phyloP scores from a whole-genome alignment of 2,888 invertebrate species.

The Monochamus alternatus region DNA sequence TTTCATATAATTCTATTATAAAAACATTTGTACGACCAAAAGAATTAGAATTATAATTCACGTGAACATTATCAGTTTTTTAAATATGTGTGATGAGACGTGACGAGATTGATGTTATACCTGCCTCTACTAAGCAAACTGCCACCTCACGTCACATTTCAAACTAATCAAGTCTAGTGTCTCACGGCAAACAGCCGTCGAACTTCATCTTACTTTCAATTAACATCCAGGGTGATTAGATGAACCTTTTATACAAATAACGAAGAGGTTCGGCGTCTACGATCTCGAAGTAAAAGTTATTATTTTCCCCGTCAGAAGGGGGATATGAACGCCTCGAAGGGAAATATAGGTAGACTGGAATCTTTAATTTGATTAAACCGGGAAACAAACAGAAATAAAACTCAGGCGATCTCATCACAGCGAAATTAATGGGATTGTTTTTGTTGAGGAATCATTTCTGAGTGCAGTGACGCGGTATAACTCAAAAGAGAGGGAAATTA shows the following conservation, averaged over 20 bases:
- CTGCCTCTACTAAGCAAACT: too few relatives aligned
- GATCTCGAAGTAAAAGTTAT: constrained; percentile 12
- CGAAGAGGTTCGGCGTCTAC: background rate
- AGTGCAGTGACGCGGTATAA: constrained; percentile 13
- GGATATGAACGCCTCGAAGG: constrained; percentile 2
- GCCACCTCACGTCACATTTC: too few relatives aligned
- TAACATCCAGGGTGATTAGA: background rate
- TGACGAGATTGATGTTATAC: too few relatives aligned
- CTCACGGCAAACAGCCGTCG: background rate
- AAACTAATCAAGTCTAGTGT: background rate
- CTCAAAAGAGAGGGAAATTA: background rate
- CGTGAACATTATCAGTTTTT: too few relatives aligned
- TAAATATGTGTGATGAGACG: too few relatives aligned
- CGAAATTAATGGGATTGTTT: constrained; percentile 32
- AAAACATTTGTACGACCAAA: too few relatives aligned
- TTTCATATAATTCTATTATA: too few relatives aligned
- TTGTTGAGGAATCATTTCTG: constrained; percentile 18
- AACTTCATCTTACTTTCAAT: background rate
- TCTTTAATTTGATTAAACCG: constrained; percentile 31
- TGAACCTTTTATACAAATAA: background rate
- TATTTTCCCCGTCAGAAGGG: constrained; percentile 13
- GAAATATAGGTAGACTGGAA: constrained; percentile 13
- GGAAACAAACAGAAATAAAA: constrained; percentile 28
- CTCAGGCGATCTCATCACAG: constrained; percentile 1
- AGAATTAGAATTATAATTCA: too few relatives aligned